Evolutionary conservation across 2,888 invertebrate species (phyloP), one percentile per base, ranked within the genome.

Genomic region (Drosophila siamana): DNA sequence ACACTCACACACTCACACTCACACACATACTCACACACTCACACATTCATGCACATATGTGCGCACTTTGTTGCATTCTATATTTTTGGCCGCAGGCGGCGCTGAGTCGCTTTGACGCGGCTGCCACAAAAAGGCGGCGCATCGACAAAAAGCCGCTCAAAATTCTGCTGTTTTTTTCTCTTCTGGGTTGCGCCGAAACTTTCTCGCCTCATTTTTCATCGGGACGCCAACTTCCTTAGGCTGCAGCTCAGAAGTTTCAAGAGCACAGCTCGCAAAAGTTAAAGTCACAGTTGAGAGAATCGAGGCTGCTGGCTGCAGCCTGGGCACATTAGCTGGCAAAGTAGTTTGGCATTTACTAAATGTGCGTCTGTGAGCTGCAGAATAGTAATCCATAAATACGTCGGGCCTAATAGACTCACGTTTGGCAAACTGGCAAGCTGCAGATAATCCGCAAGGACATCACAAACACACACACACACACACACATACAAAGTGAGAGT

Each of bases 141-240:
- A 28, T 28, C 22, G 41, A 46, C 38, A 26, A 26, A 2, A 13
- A 38, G 22, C 59, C 51, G 24, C 40, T 48, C 16, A 16, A 60
- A 70, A 62, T 44, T 73, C 26, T 38, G 24, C 22, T 54, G 48
- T 51, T 57, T 41, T 30, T 54, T 41, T 30, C 50, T 44, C 28
- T 38, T 28, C 44, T 74, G 40, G 68, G 47, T 0, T 2, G 8
- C 28, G 28, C 9, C 33, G 11, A 71, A 83, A 83, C 41, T 81
- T 84, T 61, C 52, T 46, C 56, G 54, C 55, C 61, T 67, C 70
- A 70, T 74, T 59, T 74, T 74, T 74, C 70, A 70, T 55, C 43
- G 30, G 15, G 38, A 16, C 33, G 13, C 51, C 15, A 48, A 65
- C 54, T 69, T 73, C 28, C 62, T 64, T 55, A 54, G 73, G 65